Evolutionary conservation across 2,797 vertebrate species (phyloP).

Genomic region (Takifugu ocellatus): DNA sequence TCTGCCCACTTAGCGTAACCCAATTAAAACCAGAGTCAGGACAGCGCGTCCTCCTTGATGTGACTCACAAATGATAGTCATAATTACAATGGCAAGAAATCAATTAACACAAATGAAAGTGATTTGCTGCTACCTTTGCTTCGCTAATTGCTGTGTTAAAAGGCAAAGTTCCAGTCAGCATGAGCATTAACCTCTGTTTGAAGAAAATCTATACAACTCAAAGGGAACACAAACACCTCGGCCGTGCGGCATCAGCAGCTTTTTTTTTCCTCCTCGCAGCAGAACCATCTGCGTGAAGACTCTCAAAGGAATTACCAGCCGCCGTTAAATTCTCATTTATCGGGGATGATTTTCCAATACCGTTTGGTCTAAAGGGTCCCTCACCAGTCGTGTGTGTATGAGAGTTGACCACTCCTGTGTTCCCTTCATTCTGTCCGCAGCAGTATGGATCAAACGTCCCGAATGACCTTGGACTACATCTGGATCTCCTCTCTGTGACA

Average conservation of each 20-base stretch:
- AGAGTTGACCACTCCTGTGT: constrained; percentile 1
- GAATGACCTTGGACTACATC: constrained; percentile 57
- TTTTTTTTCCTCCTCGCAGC: constrained; percentile 24
- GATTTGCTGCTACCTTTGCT: constrained; percentile 64
- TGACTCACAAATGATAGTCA: constrained; percentile 68
- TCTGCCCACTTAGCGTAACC: constrained; percentile 33
- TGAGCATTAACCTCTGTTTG: constrained; percentile 58
- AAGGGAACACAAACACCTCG: constrained; percentile 46
- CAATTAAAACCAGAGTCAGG: constrained; percentile 48
- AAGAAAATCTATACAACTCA: constrained; percentile 61
- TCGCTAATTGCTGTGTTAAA: constrained; percentile 68
- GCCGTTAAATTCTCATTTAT: constrained; percentile 35
- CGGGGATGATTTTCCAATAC: constrained; percentile 16
- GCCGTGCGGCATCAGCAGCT: constrained; percentile 33
- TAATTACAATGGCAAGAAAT: constrained; percentile 72
- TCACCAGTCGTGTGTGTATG: too few species aligned
- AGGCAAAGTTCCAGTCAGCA: constrained; percentile 55
- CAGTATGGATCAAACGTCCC: neutral
- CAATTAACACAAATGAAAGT: constrained; percentile 67
- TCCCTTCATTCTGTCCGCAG: neutral
- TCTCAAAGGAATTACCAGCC: constrained; percentile 17
- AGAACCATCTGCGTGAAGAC: constrained; percentile 30
- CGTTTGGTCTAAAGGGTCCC: constrained; percentile 6
- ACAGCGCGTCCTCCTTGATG: constrained; percentile 47
- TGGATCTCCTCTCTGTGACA: constrained; percentile 58